A percentile compares a stretch with the other conserved stretches of the same genome.
phyloP scores from a whole-genome alignment of 1,140 invertebrate genomes.

The Idris sp. region DNA sequence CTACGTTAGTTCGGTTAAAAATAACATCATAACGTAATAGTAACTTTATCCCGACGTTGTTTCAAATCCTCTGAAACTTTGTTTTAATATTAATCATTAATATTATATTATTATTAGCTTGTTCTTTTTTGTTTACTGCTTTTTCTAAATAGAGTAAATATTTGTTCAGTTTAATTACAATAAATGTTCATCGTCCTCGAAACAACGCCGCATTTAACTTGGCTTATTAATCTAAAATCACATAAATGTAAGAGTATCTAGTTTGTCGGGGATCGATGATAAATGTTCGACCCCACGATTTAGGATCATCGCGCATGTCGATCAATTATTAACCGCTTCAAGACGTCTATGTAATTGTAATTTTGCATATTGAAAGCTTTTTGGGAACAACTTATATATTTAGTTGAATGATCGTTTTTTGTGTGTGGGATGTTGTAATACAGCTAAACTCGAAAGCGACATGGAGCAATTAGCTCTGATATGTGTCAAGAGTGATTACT shows the following conservation, averaged over 20 bases:
- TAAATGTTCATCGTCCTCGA: constrained; percentile 29
- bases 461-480: constrained; percentile 53
- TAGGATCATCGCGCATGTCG: constrained; percentile 61
- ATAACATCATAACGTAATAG: constrained; percentile 76
- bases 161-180: no score
- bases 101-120: not conserved
- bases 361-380: not conserved
- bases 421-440: constrained; percentile 31
- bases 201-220: constrained; percentile 60
- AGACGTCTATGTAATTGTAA: constrained; percentile 7
- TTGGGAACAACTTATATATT: not conserved
- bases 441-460: constrained; percentile 48
- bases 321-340: constrained; percentile 31
- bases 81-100: not conserved
- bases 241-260: constrained; percentile 75
- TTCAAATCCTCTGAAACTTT: constrained; percentile 29
- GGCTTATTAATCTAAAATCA: constrained; percentile 75
- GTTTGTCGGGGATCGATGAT: constrained; percentile 56
- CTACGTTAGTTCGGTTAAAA: constrained; percentile 76
- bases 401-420: not conserved
- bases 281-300: constrained; percentile 59
- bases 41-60: constrained; percentile 74
- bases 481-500: constrained; percentile 34
- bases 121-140: no score
- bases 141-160: no score